A percentile compares a stretch with the other conserved stretches of the same genome.
Conservation (phyloP, 2,888 invertebrate species). For the Tachina fera region DNA sequence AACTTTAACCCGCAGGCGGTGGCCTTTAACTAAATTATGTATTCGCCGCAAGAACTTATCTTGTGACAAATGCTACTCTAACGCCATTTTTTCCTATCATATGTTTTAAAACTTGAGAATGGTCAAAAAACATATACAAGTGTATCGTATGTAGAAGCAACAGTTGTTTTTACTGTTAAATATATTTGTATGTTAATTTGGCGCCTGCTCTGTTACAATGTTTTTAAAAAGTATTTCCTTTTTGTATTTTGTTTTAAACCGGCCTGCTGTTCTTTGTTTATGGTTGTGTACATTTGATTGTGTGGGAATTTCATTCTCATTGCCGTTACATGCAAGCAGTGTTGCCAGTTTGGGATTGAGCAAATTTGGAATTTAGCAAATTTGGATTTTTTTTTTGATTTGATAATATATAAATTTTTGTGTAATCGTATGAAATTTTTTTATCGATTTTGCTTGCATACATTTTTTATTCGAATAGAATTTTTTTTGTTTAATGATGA, state of each 20-base stretch:
- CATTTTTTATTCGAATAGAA: too few relatives aligned
- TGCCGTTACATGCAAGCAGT: background rate
- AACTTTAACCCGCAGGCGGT: background rate
- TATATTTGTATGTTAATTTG: slow-evolving; percentile 25
- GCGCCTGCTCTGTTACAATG: slow-evolving; percentile 52
- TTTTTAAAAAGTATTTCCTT: slow-evolving; percentile 19
- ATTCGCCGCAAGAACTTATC: slow-evolving; percentile 57
- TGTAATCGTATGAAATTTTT: too few relatives aligned
- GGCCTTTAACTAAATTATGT: slow-evolving; percentile 52
- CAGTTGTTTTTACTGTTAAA: slow-evolving; percentile 47
- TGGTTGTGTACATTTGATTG: background rate
- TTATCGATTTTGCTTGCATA: too few relatives aligned
- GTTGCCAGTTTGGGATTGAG: background rate
- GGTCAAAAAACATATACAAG: slow-evolving; percentile 12
- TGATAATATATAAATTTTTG: too few relatives aligned
- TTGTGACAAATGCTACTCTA: background rate
- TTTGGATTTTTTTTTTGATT: background rate
- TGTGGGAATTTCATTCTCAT: background rate
- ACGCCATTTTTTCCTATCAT: slow-evolving; percentile 10
- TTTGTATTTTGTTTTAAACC: background rate
- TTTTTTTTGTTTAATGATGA: too few relatives aligned
- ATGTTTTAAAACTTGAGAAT: background rate
- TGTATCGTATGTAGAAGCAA: slow-evolving; percentile 36
- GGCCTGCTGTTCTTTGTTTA: slow-evolving; percentile 54
- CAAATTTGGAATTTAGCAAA: background rate